Base-by-base conservation (phyloP, 2,888 invertebrate species). In the Neelides folsomi region DNA sequence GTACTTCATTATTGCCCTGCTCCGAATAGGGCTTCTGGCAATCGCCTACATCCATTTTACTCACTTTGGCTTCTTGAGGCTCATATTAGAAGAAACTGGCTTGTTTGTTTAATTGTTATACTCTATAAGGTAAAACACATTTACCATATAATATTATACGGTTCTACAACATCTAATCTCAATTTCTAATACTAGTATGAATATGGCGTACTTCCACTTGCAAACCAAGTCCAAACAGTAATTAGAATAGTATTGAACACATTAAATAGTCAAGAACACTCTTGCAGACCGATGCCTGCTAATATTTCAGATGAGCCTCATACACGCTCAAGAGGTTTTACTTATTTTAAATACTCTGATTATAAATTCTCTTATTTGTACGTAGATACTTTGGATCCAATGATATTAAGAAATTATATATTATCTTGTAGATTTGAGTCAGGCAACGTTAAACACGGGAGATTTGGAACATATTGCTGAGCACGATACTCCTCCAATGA, bases 101-200 rank as follows among this genome's bases (percentile, higher is more conserved):
- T 98, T 13, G 84, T 88, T 78, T 80, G 94, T 1, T 72, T 95
- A 16, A 79, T 95, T 12, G 89, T 97, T 12, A 80, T 97, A 50
- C 76, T 98, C 1, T 98, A 98, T 69, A 98, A 98, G 81, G 92
- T 89, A 71, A 64, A 12, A n/a, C n/a, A n/a, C n/a, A n/a, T n/a
- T n/a, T n/a, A n/a, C n/a, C n/a, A n/a, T 41, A 9, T 13, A 18
- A 19, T 15, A 39, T 12, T n/a, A 16, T n/a, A 5, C 18, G 15
- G 16, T 8, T 16, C 15, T 8, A 47, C 18, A 20, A 19, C 20
- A 39, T 2, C n/a, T 40, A 43, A 43, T 19, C 18, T 16, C 15
- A 35, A 46, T 6, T 46, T 46, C 35, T 5, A 18, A 8, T 38
- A 38, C n/a, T 13, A 74, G 72, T 76, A 75, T 60, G 72, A 72